Evolutionary conservation across 2,888 invertebrate genomes (phyloP), one percentile per base, ranked within the genome.

Genomic region (Orchestes rusci): DNA sequence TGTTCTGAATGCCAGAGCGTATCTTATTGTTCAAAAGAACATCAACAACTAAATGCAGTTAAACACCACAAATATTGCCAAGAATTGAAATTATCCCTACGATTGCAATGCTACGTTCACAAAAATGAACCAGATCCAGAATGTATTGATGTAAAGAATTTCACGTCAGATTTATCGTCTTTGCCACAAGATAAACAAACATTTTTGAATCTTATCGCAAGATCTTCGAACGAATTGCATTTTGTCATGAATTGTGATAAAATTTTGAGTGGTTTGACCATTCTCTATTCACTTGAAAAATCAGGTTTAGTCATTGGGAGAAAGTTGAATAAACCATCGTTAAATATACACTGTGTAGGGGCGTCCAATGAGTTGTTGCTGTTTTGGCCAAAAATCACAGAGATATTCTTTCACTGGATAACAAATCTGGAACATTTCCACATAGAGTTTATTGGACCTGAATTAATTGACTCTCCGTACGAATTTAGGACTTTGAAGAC

Each of bases 281-380:
- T 61, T 30, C 35, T 58, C 15, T 54, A 55, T 50, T 55, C 57
- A 3, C 39, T 62, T 16, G 53, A 59, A 48, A 43, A 50, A 45
- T 38, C 41, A 23, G 46, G 48, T 16, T 23, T 53, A 4, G 15
- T 57, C n/a, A 31, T 19, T 16, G 27, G 53, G 19, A 50, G 54
- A 12, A 39, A 38, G 43, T 43, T 45, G 16, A 16, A 37, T 5
- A 50, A 46, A 53, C 39, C 48, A 13, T 39, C 39, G 32, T 45
- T 59, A 34, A 51, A 50, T 15, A 42, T 66, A 17, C 63, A 65
- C 45, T 33, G 63, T 32, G 59, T 64, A 17, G 65, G 66, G n/a
- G 58, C 60, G 15, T 52, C 56, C 19, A 27, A 36, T 2, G 65
- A 66, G 53, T 48, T 44, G 31, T 39, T 38, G 27, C 41, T 54